Base-by-base conservation (phyloP, 2,113 vertebrate genomes). In the Centropus bengalensis region DNA sequence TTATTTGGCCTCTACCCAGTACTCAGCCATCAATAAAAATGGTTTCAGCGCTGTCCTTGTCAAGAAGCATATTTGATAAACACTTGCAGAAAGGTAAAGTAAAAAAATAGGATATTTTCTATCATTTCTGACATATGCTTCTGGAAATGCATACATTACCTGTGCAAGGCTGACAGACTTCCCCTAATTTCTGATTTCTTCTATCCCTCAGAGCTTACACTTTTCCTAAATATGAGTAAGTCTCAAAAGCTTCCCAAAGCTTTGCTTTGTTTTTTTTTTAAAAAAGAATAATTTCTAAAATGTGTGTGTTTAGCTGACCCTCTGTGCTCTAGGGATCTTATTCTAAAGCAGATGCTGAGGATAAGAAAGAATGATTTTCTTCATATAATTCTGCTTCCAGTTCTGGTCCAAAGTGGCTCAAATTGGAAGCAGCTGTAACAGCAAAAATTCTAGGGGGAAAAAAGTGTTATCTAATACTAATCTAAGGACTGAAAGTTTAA, bases 401-500 rank as follows among this genome's bases (percentile, higher is more conserved):
- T 84, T 86, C 66, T 79, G 62, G n/a, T 89, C 89, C 66, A 36
- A 84, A 89, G 45, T 89, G 81, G 36, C 56, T 95, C 19, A 89
- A 89, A 95, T 87, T 94, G 54, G 54, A 91, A 94, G 86, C 94
- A 97, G 86, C 69, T 97, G 86, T 87, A 94, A 76, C 20, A 89
- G 40, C 71, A 86, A 82, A 85, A 93, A 76, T 11, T 47, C 49
- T 16, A 77, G 24, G 24, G 26, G 42, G 4, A 4, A 0, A 66
- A 73, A 84, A 86, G 19, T 32, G 40, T 93, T 80, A 85, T 95
- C 87, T 82, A 27, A 45, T 23, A 73, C 32, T 86, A 73, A 93
- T 90, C 71, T 91, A 38, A 88, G 44, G 69, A 68, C 13, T 32
- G 56, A 86, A 84, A 58, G 36, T 87, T 96, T 42, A 76, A 6